Percentiles rank a stretch among this genome's conserved stretches.
These are phyloP conservation scores for Drosophila nigrodunni DNA, from an alignment of 1,140 invertebrate species.

Conservation along the genomic window DNA sequence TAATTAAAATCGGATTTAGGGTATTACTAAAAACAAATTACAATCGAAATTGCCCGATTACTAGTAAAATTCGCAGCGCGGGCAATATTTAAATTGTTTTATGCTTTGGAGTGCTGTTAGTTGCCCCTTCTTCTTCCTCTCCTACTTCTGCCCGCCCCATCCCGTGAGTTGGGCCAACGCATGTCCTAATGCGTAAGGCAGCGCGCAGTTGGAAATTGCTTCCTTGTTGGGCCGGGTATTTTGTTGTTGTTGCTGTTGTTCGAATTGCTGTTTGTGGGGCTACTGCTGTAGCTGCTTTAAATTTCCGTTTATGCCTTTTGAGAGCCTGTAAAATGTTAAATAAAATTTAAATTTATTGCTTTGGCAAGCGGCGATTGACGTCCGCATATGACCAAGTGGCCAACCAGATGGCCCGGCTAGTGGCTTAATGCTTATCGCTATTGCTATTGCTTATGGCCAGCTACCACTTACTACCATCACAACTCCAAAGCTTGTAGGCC, in stretches of 20 bases:
- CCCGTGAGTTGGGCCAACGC: slow-evolving; percentile 58
- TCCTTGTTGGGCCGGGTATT: slow-evolving; percentile 68
- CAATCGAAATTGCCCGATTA: too few species aligned
- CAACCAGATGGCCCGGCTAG: slow-evolving; percentile 30
- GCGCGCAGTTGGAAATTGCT: slow-evolving; percentile 60
- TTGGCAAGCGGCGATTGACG: slow-evolving; percentile 70
- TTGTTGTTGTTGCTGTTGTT: slow-evolving; percentile 15
- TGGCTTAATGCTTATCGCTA: slow-evolving; percentile 45
- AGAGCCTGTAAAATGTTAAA: slow-evolving; percentile 83
- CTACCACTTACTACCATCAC: slow-evolving; percentile 31
- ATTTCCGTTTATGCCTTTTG: slow-evolving; percentile 82
- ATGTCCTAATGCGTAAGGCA: slow-evolving; percentile 77
- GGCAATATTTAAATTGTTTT: slow-evolving; percentile 83
- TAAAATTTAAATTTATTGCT: slow-evolving; percentile 82
- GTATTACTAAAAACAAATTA: too few species aligned
- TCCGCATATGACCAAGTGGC: slow-evolving; percentile 60
- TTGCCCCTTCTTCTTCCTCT: slow-evolving; percentile 13
- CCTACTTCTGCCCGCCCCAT: background rate
- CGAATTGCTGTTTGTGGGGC: slow-evolving; percentile 40
- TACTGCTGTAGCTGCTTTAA: slow-evolving; percentile 61
- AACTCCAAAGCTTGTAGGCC: slow-evolving; percentile 2
- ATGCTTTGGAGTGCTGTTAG: slow-evolving; percentile 78
- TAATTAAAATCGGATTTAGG: too few species aligned
- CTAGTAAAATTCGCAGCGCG: too few species aligned
- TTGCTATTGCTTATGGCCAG: slow-evolving; percentile 53